Evolutionary conservation across 1,140 invertebrate genomes (phyloP).

Genomic region (Temnothorax nylanderi): DNA sequence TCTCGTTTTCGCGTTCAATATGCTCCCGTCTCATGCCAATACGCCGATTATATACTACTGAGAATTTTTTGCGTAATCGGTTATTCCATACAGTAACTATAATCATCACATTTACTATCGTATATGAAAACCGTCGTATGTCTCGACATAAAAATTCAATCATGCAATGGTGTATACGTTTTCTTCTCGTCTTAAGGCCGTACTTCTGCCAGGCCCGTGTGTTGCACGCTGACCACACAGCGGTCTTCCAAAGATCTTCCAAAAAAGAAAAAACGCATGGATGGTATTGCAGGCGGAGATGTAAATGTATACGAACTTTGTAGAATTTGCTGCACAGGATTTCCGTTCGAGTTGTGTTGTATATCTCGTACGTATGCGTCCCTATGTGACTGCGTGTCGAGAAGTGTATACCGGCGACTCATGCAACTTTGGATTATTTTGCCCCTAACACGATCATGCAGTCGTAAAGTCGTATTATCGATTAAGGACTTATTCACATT

Average conservation of each 20-base stretch:
- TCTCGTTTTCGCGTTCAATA: conserved; percentile 10
- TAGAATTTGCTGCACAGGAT: conserved; percentile 27
- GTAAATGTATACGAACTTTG: conserved; percentile 51
- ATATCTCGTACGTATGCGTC: background rate
- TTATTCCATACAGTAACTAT: conserved; percentile 39
- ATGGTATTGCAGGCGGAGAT: conserved; percentile 16
- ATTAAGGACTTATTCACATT: conserved; percentile 51
- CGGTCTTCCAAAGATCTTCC: conserved; percentile 19
- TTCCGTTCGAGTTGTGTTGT: background rate
- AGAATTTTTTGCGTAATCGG: conserved; percentile 29
- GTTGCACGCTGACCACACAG: background rate
- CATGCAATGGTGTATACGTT: conserved; percentile 57
- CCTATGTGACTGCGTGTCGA: background rate
- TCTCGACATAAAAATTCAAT: conserved; percentile 51
- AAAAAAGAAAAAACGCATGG: background rate
- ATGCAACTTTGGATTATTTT: conserved; percentile 46
- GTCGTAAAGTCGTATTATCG: conserved; percentile 14
- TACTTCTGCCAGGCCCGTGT: conserved; percentile 34
- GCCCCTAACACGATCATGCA: conserved; percentile 29
- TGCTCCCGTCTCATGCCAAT: conserved; percentile 25
- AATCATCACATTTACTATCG: conserved; percentile 57
- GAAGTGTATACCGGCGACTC: conserved; percentile 19
- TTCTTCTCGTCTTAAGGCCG: conserved; percentile 19
- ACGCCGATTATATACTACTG: conserved; percentile 39
- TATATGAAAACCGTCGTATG: conserved; percentile 41